Evolutionary conservation across 2,888 invertebrate genomes (phyloP).

Genomic region (Incurvaria masculella): DNA sequence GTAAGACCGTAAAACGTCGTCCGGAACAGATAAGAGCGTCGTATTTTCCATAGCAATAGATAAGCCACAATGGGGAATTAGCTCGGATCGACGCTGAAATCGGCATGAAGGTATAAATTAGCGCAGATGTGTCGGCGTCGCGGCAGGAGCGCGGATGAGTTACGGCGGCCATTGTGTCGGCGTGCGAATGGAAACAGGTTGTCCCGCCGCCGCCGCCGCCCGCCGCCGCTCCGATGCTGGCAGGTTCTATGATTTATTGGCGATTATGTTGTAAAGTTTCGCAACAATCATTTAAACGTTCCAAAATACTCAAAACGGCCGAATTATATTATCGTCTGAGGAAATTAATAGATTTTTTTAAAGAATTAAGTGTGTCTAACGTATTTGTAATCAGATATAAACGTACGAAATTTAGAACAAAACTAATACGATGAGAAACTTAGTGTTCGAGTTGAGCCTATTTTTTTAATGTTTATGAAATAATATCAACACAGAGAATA

Average conservation of each 20-base stretch:
- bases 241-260: conserved; percentile 54
- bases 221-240: conserved; percentile 21
- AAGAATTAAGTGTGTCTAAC: no score
- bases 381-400: no score
- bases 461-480: no score
- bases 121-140: conserved; percentile 31
- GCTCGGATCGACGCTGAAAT: conserved; percentile 20
- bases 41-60: background rate
- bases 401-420: no score
- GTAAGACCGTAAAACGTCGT: background rate
- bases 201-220: conserved; percentile 17
- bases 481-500: no score
- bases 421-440: no score
- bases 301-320: conserved; percentile 13
- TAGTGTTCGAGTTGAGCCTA: no score
- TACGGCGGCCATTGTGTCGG: conserved; percentile 35
- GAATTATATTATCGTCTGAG: no score
- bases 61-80: background rate
- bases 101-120: conserved; percentile 54
- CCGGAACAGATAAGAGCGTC: background rate
- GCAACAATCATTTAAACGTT: conserved; percentile 47
- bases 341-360: no score
- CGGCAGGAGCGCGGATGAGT: conserved; percentile 32
- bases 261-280: conserved; percentile 44
- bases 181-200: conserved; percentile 55